Evolutionary conservation across 2,888 invertebrate genomes (phyloP), one percentile per base, ranked within the genome.

Genomic region (Odontomyia ornata): DNA sequence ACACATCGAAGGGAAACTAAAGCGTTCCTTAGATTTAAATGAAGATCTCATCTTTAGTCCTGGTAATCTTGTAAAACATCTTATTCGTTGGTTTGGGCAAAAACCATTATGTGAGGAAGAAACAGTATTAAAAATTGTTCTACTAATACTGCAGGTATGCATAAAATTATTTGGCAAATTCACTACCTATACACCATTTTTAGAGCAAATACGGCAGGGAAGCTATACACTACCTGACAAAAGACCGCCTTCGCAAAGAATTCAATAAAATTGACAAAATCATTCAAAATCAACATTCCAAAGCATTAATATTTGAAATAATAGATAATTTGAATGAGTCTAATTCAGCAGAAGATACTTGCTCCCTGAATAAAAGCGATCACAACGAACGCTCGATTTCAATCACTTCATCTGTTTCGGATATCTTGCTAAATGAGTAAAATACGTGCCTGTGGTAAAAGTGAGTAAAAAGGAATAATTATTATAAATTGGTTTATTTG

Each of bases 61-160:
- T 0, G 81, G 82, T 15, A 79, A 82, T 72, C 80, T 86, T n/a
- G 80, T 84, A 1, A 87, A 84, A 78, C 84, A 85, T 71, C 78
- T 86, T 11, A 85, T 86, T 21, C 82, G 84, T 25, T 86, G 87
- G 86, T 86, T 86, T 79, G 83, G 82, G 0, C 80, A 79, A 64
- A 79, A 80, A 43, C 86, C 86, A 0, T 57, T 81, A 0, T 75
- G 79, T n/a, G 82, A 82, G 25, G 79, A 82, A 4, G 83, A 84
- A 47, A 80, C 77, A 18, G 85, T 86, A 0, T 80, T 87, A 36
- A 75, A 82, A 5, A 77, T 86, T 27, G 81, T 86, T 43, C 36
- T 84, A 56, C 80, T 80, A n/a, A 77, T 87, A 15, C 57, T 87
- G 52, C 81, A 83, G 52, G 80, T 80, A 23, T 23, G 60, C 23